phyloP scores from a whole-genome alignment of 2,797 vertebrate genomes.

The Lepilemur septentrionalis region DNA sequence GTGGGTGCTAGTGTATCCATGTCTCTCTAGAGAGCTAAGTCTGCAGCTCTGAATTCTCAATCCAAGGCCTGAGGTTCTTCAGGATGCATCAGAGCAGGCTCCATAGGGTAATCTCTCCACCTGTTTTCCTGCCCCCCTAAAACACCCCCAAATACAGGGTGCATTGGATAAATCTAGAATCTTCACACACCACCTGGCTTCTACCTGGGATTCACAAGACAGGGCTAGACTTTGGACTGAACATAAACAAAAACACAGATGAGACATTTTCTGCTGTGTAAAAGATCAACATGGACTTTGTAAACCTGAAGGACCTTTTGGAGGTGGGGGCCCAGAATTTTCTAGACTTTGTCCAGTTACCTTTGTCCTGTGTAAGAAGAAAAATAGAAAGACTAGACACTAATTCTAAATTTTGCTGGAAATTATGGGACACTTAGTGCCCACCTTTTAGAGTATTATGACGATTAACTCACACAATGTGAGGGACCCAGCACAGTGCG shows the following conservation, averaged over 20 bases:
- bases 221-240: background rate
- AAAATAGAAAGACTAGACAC: background rate
- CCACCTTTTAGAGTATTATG: background rate
- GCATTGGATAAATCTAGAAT: too few relatives aligned
- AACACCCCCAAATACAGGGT: background rate
- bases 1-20: background rate
- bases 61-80: background rate
- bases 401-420: background rate
- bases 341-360: background rate
- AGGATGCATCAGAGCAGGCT: background rate
- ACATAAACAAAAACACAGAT: background rate
- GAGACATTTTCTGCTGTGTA: background rate
- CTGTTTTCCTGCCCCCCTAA: background rate
- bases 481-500: background rate
- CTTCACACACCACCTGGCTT: background rate
- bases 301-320: too few relatives aligned
- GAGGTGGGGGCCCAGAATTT: background rate
- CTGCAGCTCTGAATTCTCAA: background rate
- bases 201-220: background rate
- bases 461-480: background rate
- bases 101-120: too few relatives aligned
- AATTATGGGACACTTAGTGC: background rate
- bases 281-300: background rate
- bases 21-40: background rate
- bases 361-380: background rate